Percentiles rank a stretch among this genome's conserved stretches.
These are phyloP conservation scores for Drosophila sordidapex DNA, from an alignment of 2,888 invertebrate genomes.

Conservation along the genomic window DNA sequence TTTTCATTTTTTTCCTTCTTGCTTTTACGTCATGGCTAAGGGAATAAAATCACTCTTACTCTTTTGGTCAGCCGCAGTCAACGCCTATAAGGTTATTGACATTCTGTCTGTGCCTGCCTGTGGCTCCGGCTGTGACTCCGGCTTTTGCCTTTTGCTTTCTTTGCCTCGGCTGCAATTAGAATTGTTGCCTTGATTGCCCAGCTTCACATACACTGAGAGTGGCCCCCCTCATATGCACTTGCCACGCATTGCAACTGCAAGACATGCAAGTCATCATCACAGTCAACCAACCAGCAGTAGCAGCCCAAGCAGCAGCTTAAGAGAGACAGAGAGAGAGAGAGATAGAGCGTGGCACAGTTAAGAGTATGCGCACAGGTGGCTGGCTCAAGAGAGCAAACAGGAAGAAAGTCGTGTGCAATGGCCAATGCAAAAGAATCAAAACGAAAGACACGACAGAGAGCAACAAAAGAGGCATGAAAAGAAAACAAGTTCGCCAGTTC, in stretches of 20 bases:
- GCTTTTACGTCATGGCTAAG: constrained; percentile 73
- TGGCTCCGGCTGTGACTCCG: constrained; percentile 20
- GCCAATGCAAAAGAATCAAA: constrained; percentile 60
- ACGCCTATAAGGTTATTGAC: constrained; percentile 71
- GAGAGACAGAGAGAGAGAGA: constrained; percentile 17
- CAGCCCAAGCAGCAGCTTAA: constrained; percentile 5
- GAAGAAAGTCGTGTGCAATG: constrained; percentile 77
- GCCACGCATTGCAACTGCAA: constrained; percentile 49
- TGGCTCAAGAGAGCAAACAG: constrained; percentile 66
- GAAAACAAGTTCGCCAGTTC: constrained; percentile 84
- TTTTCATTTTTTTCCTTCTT: constrained; percentile 47
- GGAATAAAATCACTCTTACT: constrained; percentile 82
- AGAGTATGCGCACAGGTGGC: constrained; percentile 53
- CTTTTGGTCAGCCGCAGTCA: constrained; percentile 60
- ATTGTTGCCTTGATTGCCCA: constrained; percentile 57
- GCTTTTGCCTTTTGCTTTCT: constrained; percentile 48
- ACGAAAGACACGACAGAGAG: constrained; percentile 40
- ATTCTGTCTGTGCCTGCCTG: constrained; percentile 38
- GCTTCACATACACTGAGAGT: constrained; percentile 7
- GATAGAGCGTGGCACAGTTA: constrained; percentile 4
- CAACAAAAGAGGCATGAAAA: constrained; percentile 63
- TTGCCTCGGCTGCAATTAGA: constrained; percentile 63
- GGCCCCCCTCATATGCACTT: constrained; percentile 40
- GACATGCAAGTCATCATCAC: constrained; percentile 57
- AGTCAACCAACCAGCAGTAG: constrained; percentile 15